A percentile compares a stretch with the other conserved stretches of the same genome.
Conservation (phyloP, 2,113 vertebrate species). For the Echinops telfairi region DNA sequence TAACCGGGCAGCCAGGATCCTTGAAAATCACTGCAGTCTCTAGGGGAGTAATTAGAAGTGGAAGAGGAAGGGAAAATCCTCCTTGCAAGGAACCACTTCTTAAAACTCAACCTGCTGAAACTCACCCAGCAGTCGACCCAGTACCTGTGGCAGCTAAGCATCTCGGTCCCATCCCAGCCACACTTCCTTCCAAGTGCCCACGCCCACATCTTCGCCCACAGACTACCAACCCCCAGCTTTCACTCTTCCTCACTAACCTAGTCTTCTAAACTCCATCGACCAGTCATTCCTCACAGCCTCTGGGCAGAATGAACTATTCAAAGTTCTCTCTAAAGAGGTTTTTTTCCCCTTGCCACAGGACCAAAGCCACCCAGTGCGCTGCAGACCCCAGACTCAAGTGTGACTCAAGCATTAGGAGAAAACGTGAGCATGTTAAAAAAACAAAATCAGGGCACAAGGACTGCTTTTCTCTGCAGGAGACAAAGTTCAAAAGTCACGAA, state of each 20-base stretch:
- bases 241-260: background rate
- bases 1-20: slow-evolving; percentile 53
- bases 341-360: background rate
- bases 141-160: background rate
- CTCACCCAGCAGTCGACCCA: fast-evolving
- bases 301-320: background rate
- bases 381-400: slow-evolving; percentile 47
- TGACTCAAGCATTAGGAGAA: slow-evolving; percentile 38
- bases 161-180: background rate
- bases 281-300: background rate
- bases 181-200: background rate
- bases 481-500: slow-evolving; percentile 49
- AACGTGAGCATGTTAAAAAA: slow-evolving; percentile 57
- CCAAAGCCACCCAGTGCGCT: background rate
- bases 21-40: slow-evolving; percentile 66
- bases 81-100: slow-evolving; percentile 32
- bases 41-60: slow-evolving; percentile 68
- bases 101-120: background rate
- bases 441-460: slow-evolving; percentile 58
- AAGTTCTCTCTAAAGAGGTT: background rate
- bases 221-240: background rate
- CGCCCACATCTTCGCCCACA: background rate
- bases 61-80: background rate
- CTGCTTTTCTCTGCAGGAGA: slow-evolving; percentile 73
- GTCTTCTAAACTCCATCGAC: too few species aligned